phyloP scores from a whole-genome alignment of 1,140 invertebrate genomes.

The Sinonovacula constricta region DNA sequence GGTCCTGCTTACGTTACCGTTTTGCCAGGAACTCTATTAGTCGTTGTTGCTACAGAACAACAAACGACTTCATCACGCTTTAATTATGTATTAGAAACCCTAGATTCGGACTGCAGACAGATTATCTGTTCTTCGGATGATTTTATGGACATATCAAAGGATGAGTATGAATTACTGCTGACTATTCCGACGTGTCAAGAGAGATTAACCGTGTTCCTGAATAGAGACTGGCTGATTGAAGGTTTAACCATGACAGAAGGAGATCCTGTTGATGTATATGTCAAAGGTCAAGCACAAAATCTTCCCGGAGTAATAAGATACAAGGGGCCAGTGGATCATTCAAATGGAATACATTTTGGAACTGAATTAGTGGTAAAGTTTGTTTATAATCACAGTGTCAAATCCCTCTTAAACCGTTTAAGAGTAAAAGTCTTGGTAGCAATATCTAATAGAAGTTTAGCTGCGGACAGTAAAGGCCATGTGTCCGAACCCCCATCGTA shows the following conservation, averaged over 20 bases:
- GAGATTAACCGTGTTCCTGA: slow-evolving; percentile 65
- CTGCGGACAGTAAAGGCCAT: too few relatives aligned
- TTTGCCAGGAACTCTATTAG: slow-evolving; percentile 64
- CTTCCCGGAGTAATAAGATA: slow-evolving; percentile 65
- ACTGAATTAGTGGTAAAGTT: slow-evolving; percentile 65
- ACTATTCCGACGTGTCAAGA: slow-evolving; percentile 71
- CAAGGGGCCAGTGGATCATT: slow-evolving; percentile 62
- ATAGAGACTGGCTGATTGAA: slow-evolving; percentile 69
- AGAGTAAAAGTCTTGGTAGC: too few relatives aligned
- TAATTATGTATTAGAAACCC: slow-evolving; percentile 59
- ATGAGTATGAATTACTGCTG: slow-evolving; percentile 60
- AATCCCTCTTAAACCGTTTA: too few relatives aligned
- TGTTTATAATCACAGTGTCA: too few relatives aligned
- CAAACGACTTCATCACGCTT: slow-evolving; percentile 29
- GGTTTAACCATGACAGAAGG: slow-evolving; percentile 59
- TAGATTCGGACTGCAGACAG: slow-evolving; percentile 65
- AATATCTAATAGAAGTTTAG: too few relatives aligned
- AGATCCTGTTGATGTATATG: slow-evolving; percentile 67
- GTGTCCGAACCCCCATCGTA: too few relatives aligned
- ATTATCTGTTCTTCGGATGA: slow-evolving; percentile 56
- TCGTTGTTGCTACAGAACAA: slow-evolving; percentile 40
- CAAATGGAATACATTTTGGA: slow-evolving; percentile 71
- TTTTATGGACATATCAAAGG: slow-evolving; percentile 51
- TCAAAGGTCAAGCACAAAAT: slow-evolving; percentile 64
- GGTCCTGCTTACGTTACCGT: too few relatives aligned